These are phyloP conservation scores for Microplitis demolitor DNA, from an alignment of 1,140 invertebrate genomes.

Conservation along the genomic window DNA sequence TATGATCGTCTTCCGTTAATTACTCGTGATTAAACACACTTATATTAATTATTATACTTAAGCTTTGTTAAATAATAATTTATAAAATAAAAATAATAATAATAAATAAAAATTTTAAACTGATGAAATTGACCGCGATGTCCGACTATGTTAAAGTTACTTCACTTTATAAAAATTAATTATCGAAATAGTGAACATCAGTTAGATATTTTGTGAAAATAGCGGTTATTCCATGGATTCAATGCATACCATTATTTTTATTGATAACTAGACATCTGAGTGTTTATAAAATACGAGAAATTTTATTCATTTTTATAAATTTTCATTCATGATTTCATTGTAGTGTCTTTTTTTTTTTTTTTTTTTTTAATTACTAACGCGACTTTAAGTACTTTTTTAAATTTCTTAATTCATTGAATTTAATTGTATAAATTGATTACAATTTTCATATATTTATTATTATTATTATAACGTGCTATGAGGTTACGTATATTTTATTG, in stretches of 20 bases:
- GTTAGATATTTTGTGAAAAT: slow-evolving; percentile 23
- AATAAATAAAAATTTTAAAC: not conserved
- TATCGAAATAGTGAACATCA: slow-evolving; percentile 1
- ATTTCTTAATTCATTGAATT: not conserved
- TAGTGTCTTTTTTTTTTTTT: slow-evolving; percentile 7
- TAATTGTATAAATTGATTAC: not conserved
- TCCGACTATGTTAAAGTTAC: not conserved
- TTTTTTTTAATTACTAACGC: not conserved
- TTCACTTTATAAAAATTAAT: not conserved
- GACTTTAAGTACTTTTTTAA: too few relatives aligned
- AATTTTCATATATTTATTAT: too few relatives aligned
- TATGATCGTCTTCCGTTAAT: slow-evolving; percentile 24
- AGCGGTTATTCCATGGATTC: slow-evolving; percentile 16
- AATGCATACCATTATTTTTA: not conserved
- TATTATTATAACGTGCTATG: too few relatives aligned
- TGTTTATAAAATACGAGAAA: not conserved
- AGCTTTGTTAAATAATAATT: not conserved
- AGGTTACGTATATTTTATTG: not conserved
- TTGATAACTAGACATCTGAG: not conserved
- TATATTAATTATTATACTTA: not conserved
- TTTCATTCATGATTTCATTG: not conserved
- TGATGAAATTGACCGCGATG: too few relatives aligned
- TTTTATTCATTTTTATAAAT: not conserved
- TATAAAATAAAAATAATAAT: not conserved
- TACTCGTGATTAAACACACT: slow-evolving; percentile 3